These are phyloP conservation scores for Mastigias papua DNA, from an alignment of 30 jellyfish, hydroid and myxozoan species.

Conservation along the genomic window DNA sequence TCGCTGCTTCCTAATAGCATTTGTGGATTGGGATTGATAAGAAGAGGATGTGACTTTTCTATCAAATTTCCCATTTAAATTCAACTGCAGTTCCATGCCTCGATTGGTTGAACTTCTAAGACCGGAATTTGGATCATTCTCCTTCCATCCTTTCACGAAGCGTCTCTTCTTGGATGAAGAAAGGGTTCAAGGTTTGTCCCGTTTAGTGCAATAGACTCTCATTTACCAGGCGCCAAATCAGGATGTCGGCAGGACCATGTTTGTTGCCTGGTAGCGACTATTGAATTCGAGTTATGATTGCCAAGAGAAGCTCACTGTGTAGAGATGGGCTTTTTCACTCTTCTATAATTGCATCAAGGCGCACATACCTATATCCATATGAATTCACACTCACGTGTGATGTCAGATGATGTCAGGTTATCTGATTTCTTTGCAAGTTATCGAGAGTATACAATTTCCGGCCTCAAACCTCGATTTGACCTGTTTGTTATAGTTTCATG, in stretches of 20 bases:
- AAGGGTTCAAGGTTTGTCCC: not conserved
- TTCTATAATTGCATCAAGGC: too few relatives aligned
- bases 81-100: not conserved
- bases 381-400: too few relatives aligned
- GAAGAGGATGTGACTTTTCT: not conserved
- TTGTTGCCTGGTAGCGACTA: not conserved
- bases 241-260: constrained; percentile 2
- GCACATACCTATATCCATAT: too few relatives aligned
- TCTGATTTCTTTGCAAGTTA: too few relatives aligned
- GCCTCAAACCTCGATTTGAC: too few relatives aligned
- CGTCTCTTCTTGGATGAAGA: not conserved
- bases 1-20: not conserved
- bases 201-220: not conserved
- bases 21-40: not conserved
- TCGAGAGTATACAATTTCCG: too few relatives aligned
- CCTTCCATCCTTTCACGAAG: not conserved
- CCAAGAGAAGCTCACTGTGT: not conserved
- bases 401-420: too few relatives aligned
- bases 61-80: not conserved
- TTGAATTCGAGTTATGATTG: too few relatives aligned
- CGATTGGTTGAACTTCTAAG: not conserved
- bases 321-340: too few relatives aligned
- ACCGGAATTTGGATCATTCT: not conserved
- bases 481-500: too few relatives aligned
- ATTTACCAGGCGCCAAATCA: not conserved